Percentiles rank a stretch among this genome's conserved stretches.
Conservation (phyloP, 2,888 invertebrate species). For the Drosophila trichaetosa region DNA sequence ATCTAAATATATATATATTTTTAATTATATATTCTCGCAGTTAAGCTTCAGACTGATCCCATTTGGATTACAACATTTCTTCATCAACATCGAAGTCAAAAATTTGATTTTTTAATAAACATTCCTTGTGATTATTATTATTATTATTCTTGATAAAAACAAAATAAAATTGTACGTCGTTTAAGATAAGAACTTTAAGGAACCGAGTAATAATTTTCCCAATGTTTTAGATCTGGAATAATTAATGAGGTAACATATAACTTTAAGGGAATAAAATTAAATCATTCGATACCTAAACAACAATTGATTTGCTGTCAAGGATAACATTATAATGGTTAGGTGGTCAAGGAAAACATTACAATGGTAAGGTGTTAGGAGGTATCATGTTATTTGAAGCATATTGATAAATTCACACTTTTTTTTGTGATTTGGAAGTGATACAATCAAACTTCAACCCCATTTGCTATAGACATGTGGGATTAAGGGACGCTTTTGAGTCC, state of each 20-base stretch:
- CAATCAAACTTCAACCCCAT: conserved; percentile 1
- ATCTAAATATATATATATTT: background rate
- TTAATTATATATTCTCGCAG: background rate
- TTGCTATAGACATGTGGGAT: background rate
- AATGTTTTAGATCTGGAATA: background rate
- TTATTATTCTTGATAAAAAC: background rate
- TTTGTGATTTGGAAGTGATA: background rate
- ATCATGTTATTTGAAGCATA: background rate
- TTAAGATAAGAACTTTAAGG: no score
- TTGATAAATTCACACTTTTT: conserved; percentile 6
- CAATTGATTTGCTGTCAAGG: background rate
- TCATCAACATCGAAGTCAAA: background rate
- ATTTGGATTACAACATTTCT: background rate
- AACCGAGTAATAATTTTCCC: background rate
- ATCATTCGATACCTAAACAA: background rate
- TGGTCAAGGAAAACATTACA: background rate
- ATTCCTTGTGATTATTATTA: background rate
- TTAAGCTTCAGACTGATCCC: background rate
- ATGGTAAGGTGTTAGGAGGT: background rate
- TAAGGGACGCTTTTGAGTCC: background rate
- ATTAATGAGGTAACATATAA: no score
- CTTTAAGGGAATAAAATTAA: background rate
- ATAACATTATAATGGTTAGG: background rate
- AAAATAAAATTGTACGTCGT: background rate
- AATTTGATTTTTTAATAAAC: background rate